Evolutionary conservation across 2,113 vertebrate genomes (phyloP).

Genomic region (Anser brachyrhynchus): DNA sequence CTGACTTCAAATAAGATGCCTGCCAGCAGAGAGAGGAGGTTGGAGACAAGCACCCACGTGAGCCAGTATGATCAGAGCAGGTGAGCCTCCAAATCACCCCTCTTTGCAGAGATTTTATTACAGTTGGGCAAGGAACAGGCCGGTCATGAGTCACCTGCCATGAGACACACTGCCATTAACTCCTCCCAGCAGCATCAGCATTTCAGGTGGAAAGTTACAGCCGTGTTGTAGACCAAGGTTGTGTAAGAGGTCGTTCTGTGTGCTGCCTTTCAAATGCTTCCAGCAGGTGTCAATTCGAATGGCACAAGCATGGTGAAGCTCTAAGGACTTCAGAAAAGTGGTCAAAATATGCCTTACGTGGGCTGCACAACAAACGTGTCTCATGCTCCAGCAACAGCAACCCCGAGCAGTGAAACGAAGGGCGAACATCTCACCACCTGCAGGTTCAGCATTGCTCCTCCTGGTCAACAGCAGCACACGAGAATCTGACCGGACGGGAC

Average conservation of each 20-base stretch:
- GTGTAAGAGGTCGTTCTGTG: neutral
- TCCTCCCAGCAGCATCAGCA: neutral
- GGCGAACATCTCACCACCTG: neutral
- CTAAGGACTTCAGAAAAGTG: neutral
- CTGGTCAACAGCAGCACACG: neutral
- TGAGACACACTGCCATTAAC: neutral
- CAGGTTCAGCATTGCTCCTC: neutral
- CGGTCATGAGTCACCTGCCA: conserved; percentile 1
- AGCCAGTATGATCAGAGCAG: neutral
- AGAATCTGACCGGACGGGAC: neutral
- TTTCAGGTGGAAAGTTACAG: neutral
- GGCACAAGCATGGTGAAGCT: neutral
- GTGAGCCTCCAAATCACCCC: neutral
- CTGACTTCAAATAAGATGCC: neutral
- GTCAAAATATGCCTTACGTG: neutral
- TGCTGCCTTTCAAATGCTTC: neutral
- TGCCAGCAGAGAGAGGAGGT: neutral
- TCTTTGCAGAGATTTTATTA: conserved; percentile 19
- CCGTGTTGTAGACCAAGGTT: neutral
- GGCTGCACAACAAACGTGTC: too few relatives aligned
- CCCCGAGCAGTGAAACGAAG: neutral
- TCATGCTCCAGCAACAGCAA: too few relatives aligned
- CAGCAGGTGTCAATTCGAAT: neutral
- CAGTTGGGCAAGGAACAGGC: neutral
- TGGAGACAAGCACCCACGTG: neutral